Evolutionary conservation across 2,888 invertebrate species (phyloP), one percentile per base, ranked within the genome.

Genomic region (Pollenia angustigena): DNA sequence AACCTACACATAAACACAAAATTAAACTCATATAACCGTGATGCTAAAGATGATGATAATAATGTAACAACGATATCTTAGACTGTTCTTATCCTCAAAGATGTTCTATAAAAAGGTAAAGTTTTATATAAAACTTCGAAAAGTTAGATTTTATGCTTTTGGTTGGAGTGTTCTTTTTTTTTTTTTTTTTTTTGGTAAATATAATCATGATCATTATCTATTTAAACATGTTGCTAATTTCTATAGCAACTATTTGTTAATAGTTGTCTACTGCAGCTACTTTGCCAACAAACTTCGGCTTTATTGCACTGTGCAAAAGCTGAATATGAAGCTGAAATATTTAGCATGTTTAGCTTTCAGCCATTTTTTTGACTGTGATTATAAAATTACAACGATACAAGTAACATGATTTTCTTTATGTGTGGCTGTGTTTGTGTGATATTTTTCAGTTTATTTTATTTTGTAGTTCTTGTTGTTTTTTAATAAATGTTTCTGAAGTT

Each of bases 151-250:
- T 16, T 42, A 2, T 54, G 8, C 16, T 9, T 16, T 3, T 52
- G n/a, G n/a, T 18, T 18, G 23, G 10, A 1, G 18, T 18, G n/a
- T 18, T 18, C 1, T 23, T 16, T 46, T 46, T n/a, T 23, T 14
- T 48, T 48, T 40, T 42, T 40, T 16, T 48, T 56, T 46, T 44
- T 75, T 40, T 9, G 12, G 23, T 18, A 12, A 54, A 71, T 84
- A 81, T 85, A 78, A 84, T 87, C 81, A 85, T 87, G 87, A 87
- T 87, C 81, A 78, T 87, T 84, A 87, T 87, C 87, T 78, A 68
- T 69, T 87, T 74, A 84, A 87, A 85, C 81, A 85, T 84, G 87
- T 69, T 85, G 81, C 84, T 87, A 81, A 87, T 84, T 87, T 81
- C 81, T 84, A 56, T 69, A 58, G 81, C 48, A 78, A 85, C 78